These are phyloP conservation scores for Podotricha telesiphe DNA, from an alignment of 2,888 invertebrate genomes.

Conservation along the genomic window DNA sequence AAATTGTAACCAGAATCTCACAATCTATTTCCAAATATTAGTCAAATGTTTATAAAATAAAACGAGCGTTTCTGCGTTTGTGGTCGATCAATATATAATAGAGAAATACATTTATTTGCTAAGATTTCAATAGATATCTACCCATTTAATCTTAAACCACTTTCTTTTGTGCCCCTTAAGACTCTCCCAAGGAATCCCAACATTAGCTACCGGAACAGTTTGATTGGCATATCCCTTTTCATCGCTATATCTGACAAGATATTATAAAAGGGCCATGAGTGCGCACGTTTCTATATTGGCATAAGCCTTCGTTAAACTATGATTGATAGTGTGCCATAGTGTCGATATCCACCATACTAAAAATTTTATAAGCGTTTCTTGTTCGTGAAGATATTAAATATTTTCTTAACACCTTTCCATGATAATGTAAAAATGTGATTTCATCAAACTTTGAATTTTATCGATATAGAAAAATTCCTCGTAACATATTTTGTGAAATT, in stretches of 20 bases:
- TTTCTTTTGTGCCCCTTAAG: constrained; percentile 30
- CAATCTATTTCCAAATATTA: too few species aligned
- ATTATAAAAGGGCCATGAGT: constrained; percentile 70
- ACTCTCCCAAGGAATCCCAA: constrained; percentile 40
- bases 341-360: constrained; percentile 56
- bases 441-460: constrained; percentile 25
- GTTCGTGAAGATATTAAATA: constrained; percentile 61
- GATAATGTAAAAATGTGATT: constrained; percentile 37
- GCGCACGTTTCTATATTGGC: constrained; percentile 76
- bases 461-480: constrained; percentile 25
- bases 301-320: constrained; percentile 74
- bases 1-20: too few species aligned
- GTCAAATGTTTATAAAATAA: not conserved
- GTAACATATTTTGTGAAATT: not conserved
- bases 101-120: constrained; percentile 2
- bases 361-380: constrained; percentile 56
- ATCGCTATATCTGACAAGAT: constrained; percentile 57
- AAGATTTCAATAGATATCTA: constrained; percentile 33
- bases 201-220: constrained; percentile 45
- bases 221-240: constrained; percentile 52
- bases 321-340: constrained; percentile 77
- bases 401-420: constrained; percentile 40
- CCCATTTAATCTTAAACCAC: constrained; percentile 32
- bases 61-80: not conserved
- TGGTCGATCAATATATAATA: not conserved